phyloP scores from a whole-genome alignment of 1,140 invertebrate genomes.

The Reticulitermes speratus region DNA sequence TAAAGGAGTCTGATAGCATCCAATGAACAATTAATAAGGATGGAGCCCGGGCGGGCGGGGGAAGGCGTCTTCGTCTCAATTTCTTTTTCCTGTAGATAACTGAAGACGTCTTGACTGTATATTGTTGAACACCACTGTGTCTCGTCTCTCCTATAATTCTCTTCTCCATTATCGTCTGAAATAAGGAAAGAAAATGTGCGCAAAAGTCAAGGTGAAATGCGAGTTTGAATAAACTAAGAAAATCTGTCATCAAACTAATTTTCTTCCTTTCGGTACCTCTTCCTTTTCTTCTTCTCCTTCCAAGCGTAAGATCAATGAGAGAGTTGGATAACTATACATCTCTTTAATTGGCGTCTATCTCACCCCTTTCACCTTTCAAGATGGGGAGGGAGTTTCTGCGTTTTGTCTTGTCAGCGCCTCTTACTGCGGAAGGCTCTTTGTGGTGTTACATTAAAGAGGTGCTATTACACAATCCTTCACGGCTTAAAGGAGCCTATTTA shows the following conservation, averaged over 20 bases:
- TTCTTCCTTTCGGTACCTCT: not conserved
- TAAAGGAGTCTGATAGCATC: too few species aligned
- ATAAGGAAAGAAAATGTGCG: not conserved
- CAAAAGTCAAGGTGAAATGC: not conserved
- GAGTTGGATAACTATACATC: constrained; percentile 18
- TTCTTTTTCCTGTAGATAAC: too few species aligned
- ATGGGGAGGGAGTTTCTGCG: not conserved
- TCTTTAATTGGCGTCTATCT: not conserved
- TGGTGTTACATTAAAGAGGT: not conserved
- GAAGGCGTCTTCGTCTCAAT: too few species aligned
- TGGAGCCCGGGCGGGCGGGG: too few species aligned
- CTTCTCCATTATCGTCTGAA: too few species aligned
- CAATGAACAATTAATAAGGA: too few species aligned
- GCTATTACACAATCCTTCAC: not conserved
- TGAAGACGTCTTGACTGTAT: too few species aligned
- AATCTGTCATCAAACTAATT: not conserved
- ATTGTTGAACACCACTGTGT: too few species aligned
- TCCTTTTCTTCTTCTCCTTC: not conserved
- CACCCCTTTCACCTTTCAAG: not conserved
- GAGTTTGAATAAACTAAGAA: constrained; percentile 15
- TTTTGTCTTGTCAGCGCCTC: constrained; percentile 10
- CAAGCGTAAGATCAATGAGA: constrained; percentile 5
- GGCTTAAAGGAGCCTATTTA: not conserved
- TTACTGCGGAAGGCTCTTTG: not conserved
- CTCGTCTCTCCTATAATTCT: too few species aligned